Percentiles rank a stretch among this genome's conserved stretches.
These are phyloP conservation scores for Tyto alba DNA, from an alignment of 2,113 vertebrate genomes.

Conservation along the genomic window DNA sequence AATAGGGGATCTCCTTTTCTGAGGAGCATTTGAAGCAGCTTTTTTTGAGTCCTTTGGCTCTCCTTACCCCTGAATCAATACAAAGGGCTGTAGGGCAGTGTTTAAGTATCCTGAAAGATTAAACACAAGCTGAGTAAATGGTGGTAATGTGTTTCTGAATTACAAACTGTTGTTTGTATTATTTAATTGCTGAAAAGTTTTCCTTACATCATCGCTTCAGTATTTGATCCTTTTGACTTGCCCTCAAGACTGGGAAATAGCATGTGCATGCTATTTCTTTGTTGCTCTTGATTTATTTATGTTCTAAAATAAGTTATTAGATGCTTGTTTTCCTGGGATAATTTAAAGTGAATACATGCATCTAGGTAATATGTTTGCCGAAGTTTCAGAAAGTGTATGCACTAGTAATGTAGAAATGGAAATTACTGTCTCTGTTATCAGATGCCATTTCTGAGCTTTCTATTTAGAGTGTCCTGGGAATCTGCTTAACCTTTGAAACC, in stretches of 20 bases:
- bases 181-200: neutral
- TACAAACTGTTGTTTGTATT: neutral
- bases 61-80: neutral
- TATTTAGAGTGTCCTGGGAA: constrained; percentile 37
- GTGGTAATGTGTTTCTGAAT: neutral
- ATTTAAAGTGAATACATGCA: neutral
- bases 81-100: neutral
- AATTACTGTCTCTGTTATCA: neutral
- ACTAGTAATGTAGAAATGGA: neutral
- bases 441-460: constrained; percentile 13
- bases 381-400: neutral
- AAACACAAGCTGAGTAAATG: neutral
- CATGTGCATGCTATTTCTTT: neutral
- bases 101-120: neutral
- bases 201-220: neutral
- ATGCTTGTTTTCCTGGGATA: neutral
- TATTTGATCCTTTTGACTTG: neutral
- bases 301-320: neutral
- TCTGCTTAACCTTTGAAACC: constrained; percentile 36
- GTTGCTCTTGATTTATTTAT: neutral
- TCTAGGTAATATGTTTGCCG: neutral
- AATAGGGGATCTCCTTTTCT: neutral
- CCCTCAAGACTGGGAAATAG: neutral
- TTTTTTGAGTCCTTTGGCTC: neutral
- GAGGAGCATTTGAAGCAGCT: neutral